Percentiles rank a stretch among this genome's conserved stretches.
These are phyloP conservation scores for Pandemis heparana DNA, from an alignment of 2,888 invertebrate species.

Conservation along the genomic window DNA sequence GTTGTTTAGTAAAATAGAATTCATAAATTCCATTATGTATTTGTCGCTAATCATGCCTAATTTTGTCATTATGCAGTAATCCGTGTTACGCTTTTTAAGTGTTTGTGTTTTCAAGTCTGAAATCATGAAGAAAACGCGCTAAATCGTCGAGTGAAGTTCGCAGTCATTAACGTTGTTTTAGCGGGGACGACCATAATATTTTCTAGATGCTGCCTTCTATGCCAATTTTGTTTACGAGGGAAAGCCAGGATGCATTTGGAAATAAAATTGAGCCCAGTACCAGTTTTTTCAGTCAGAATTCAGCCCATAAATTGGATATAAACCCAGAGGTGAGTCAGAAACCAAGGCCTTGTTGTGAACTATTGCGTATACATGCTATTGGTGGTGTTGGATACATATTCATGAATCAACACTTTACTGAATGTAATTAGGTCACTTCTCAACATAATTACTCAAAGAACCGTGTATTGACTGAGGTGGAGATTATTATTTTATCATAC, in stretches of 20 bases:
- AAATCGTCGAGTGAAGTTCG: constrained; percentile 50
- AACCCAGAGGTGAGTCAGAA: constrained; percentile 71
- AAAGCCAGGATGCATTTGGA: constrained; percentile 82
- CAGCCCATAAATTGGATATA: constrained; percentile 61
- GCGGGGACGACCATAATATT: constrained; percentile 57
- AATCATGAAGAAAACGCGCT: constrained; percentile 55
- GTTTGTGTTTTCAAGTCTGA: constrained; percentile 52
- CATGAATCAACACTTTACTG: constrained; percentile 4
- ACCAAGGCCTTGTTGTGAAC: constrained; percentile 25
- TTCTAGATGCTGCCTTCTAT: constrained; percentile 83
- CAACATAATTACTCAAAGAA: not conserved
- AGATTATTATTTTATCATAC: constrained; percentile 7
- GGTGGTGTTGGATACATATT: constrained; percentile 15
- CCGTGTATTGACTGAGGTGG: not conserved
- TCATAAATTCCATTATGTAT: constrained; percentile 36
- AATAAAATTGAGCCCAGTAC: constrained; percentile 78
- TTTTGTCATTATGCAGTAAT: constrained; percentile 56
- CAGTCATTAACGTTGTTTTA: constrained; percentile 61
- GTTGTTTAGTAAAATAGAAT: constrained; percentile 54
- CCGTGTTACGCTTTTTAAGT: constrained; percentile 44
- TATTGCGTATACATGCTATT: constrained; percentile 34
- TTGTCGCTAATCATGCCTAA: constrained; percentile 48
- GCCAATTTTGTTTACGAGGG: constrained; percentile 79
- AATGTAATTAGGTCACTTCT: constrained; percentile 15
- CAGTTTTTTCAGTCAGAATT: constrained; percentile 72